Evolutionary conservation across 2,888 invertebrate genomes (phyloP).

Genomic region (Scotopteryx bipunctaria): DNA sequence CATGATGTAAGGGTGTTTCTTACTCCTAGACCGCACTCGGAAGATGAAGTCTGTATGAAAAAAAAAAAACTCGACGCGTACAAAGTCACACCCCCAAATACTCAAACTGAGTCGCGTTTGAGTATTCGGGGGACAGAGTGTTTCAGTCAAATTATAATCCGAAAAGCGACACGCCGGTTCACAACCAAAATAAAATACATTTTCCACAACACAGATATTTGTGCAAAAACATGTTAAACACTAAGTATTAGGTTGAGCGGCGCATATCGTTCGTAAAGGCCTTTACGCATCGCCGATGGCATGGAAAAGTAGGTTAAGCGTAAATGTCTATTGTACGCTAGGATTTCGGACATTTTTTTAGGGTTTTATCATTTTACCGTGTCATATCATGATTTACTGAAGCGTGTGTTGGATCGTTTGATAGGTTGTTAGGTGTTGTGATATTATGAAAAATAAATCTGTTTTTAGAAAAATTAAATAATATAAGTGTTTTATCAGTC

Average conservation of each 20-base stretch:
- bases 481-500: too few species aligned
- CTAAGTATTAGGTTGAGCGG: slow-evolving; percentile 39
- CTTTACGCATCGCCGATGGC: slow-evolving; percentile 43
- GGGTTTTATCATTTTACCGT: slow-evolving; percentile 29
- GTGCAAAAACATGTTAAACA: slow-evolving; percentile 38
- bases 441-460: too few species aligned
- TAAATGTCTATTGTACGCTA: slow-evolving; percentile 25
- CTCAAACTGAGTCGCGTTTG: too few species aligned
- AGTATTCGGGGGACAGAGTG: too few species aligned
- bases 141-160: too few species aligned
- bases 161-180: slow-evolving; percentile 5
- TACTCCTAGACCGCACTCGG: too few species aligned
- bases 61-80: too few species aligned
- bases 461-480: too few species aligned
- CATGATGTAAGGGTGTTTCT: too few species aligned
- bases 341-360: slow-evolving; percentile 36
- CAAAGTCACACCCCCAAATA: too few species aligned
- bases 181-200: slow-evolving; percentile 23
- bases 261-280: slow-evolving; percentile 43
- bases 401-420: neutral
- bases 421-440: too few species aligned
- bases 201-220: slow-evolving; percentile 30
- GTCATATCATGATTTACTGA: slow-evolving; percentile 4
- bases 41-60: too few species aligned
- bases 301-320: slow-evolving; percentile 41